Base-by-base conservation (phyloP, 1,140 invertebrate species). In the Drosophila nebulosa region DNA sequence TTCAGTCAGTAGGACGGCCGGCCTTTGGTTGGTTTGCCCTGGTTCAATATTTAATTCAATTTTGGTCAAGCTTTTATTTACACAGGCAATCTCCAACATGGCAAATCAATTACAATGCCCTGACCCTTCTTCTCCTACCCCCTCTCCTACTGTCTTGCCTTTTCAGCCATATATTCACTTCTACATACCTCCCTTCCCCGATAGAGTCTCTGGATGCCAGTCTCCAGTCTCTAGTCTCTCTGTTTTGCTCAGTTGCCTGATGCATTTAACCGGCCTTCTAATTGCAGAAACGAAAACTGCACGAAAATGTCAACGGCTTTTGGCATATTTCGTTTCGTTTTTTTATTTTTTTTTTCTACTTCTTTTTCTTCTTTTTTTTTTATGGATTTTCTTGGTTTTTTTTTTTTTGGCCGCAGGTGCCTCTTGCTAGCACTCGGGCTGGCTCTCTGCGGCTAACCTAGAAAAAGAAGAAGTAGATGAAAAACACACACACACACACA, bases 241-340 rank as follows among this genome's bases (percentile, higher is more conserved):
- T 36, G 1, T 7, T 2, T 24, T 24, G 24, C 26, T 58, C 18
- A 27, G 59, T 69, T 66, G 61, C 69, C 36, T 77, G 39, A 46
- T 46, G 69, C 69, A 71, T 85, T 74, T 77, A 76, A 79, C 76
- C 32, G 76, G 39, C 39, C 64, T 79, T 86, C 75, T 86, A 86
- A 86, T 86, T 85, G 81, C 81, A 80, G 63, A 55, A 55, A 55
- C 52, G 42, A 57, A 52, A 68, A 70, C 78, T 64, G 74, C 81
- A 86, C 74, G 81, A 86, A 53, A 85, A 85, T 85, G 81, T 85
- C 81, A 85, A 85, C 81, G 69, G 39, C 64, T 76, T 69, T 79
- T 71, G 72, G 64, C 79, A 83, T 75, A 78, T 72, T 84, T 79
- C 67, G 78, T 51, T 77, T 58, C n/a, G n/a, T 42, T 56, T 52